Base-by-base conservation (phyloP, 2,797 vertebrate species). In the Lagodon rhomboides region DNA sequence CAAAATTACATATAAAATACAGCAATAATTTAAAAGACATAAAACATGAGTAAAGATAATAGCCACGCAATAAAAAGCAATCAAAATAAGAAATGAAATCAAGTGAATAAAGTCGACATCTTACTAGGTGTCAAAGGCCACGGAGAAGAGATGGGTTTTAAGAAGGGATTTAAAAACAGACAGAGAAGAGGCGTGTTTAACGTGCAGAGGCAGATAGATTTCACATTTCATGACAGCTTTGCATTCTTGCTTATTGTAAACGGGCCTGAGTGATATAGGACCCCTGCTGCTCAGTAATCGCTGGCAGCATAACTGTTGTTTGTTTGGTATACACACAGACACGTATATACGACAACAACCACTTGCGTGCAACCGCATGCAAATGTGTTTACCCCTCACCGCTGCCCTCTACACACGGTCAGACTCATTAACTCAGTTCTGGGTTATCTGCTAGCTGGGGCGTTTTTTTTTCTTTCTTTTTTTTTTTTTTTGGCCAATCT, bases 281-380 rank as follows among this genome's bases (percentile, higher is more conserved):
- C 23, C 81, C 49, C 73, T 60, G 72, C 75, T 77, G 68, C 73
- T 68, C 61, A 23, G 22, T 55, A 56, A 66, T 25, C 55, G 75
- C 51, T 85, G 82, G 70, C 69, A 71, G 73, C 66, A 53, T 1
- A 56, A 56, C 68, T 62, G 63, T 25, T 4, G 12, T 46, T 85
- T 87, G 86, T 86, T 90, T 93, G 50, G 51, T 83, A 23, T 56
- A 84, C 79, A 83, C 84, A 88, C 66, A 84, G 63, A 84, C 34
- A 76, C 23, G 63, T 34, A 64, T 73, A 85, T 68, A 81, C 11
- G 30, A 75, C 78, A 84, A 81, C 85, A 89, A 83, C 61, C 74
- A 56, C 67, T 83, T 67, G 76, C 47, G 55, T 85, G 85, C 69
- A 87, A 58, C 65, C 83, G 30, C 76, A 85, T 91, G 83, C 80